Evolutionary conservation across 2,888 invertebrate species (phyloP), one percentile per base, ranked within the genome.

Genomic region (Plagodis dolabraria): DNA sequence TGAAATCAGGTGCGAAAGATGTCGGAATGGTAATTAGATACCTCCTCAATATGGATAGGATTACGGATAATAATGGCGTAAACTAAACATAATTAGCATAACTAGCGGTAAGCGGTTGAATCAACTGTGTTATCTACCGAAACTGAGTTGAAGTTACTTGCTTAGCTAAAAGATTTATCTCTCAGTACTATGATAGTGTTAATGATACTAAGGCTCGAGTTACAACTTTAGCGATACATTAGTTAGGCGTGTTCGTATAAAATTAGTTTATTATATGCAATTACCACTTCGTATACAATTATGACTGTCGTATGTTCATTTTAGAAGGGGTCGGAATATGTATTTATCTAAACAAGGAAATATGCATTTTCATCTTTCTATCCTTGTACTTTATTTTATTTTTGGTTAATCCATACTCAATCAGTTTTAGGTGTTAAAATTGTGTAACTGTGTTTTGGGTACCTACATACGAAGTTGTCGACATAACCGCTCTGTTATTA

Each of bases 401-500:
- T n/a, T n/a, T n/a, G n/a, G n/a, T n/a, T n/a, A n/a, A n/a, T n/a
- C n/a, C n/a, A n/a, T n/a, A n/a, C n/a, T n/a, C n/a, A n/a, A n/a
- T n/a, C n/a, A n/a, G n/a, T n/a, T n/a, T n/a, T n/a, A n/a, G n/a
- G n/a, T n/a, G n/a, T n/a, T n/a, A n/a, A 82, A 77, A 64, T 76
- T 81, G 83, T 83, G 80, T 80, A 83, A 81, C 79, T 85, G 77
- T 84, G 79, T 69, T 77, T 79, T 81, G 82, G 75, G 79, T 82
- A 83, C n/a, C n/a, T n/a, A n/a, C 82, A 83, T 82, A 79, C 80
- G 80, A 83, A 80, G 78, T 85, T 83, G 82, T 85, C 80, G 79
- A 86, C 83, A 85, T 81, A 87, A 87, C 91, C 90, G 86, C 89
- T 85, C 89, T 90, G 92, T 89, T 91, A 92, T 92, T 89, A 89